phyloP scores from a whole-genome alignment of 92 coral and sea anemone species.

The Actinostola sp. region DNA sequence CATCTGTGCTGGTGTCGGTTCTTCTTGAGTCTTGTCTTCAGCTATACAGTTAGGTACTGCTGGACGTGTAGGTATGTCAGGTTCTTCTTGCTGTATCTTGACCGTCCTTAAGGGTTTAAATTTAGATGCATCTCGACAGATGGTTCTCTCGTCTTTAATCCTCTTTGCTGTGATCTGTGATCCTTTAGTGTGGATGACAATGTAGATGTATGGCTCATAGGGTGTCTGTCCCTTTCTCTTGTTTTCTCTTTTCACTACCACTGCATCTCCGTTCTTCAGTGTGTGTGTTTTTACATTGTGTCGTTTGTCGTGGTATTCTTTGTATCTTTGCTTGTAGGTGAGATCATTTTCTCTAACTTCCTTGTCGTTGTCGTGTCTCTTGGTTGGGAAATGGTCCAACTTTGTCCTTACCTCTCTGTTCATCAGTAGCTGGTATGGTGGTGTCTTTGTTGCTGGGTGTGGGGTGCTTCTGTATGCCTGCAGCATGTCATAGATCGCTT shows the following conservation, averaged over 20 bases:
- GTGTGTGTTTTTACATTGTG: conserved; percentile 45
- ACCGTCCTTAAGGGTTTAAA: conserved; percentile 37
- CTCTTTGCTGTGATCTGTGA: too few relatives aligned
- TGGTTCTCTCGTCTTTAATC: conserved; percentile 39
- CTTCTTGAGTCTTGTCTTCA: too few relatives aligned
- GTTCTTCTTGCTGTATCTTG: background rate
- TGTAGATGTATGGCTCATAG: conserved; percentile 52
- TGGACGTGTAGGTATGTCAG: too few relatives aligned
- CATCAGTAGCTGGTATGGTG: conserved; percentile 60
- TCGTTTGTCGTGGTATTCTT: conserved; percentile 54
- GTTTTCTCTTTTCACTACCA: conserved; percentile 55
- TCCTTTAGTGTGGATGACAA: too few relatives aligned
- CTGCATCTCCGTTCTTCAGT: conserved; percentile 61
- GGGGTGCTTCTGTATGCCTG: conserved; percentile 62
- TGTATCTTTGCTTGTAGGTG: conserved; percentile 43
- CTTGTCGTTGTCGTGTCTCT: conserved; percentile 25
- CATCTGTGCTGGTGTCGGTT: conserved; percentile 32
- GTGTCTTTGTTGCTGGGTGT: conserved; percentile 53
- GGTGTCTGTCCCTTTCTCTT: conserved; percentile 60
- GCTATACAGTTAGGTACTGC: too few relatives aligned
- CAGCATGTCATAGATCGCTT: conserved; percentile 59
- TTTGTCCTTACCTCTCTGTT: conserved; percentile 41
- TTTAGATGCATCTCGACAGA: conserved; percentile 64
- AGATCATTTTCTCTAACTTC: conserved; percentile 49
- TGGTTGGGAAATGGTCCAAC: conserved; percentile 64